Evolutionary conservation across 64 coral and sea anemone species (phyloP), one percentile per base, ranked within the genome.

Genomic region (Acropora yongei): DNA sequence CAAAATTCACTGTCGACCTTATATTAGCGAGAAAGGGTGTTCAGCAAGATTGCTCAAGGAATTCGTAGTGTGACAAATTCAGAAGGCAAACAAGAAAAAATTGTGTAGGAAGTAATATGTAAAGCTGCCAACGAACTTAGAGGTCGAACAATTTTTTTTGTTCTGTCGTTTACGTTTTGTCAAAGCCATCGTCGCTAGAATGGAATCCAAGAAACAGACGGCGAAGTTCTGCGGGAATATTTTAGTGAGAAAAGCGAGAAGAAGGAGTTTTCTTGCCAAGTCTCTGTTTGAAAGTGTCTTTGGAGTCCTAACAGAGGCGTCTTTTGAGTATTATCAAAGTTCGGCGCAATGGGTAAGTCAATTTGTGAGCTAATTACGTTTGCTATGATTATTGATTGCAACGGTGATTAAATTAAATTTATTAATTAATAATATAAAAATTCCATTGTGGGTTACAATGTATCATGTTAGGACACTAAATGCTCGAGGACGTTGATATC

Each of bases 211-310:
- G 6, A 86, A 60, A 50, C 57, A 67, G 75, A 61, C 51, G 16
- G 60, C 74, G 8, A 97, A 84, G 73, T 97, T 94, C 86, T 97
- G 95, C 45, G 95, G 95, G 2, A 97, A 97, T 67, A 80, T 97
- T 76, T 84, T 97, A n/a, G 89, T 94, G 11, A 74, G 89, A 76
- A 89, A 89, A 44, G 58, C 72, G 2, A 97, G 81, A 14, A 89
- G 89, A 78, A 53, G 88, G 1, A 97, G 92, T 44, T 94, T 97
- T 66, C 76, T 97, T 1, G 93, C 79, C 50, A 97, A 91, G 77
- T 63, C 89, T 9, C 16, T 78, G 17, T 97, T 97, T 18, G 89
- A 97, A 51, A 85, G 95, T 17, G 88, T 94, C 18, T 97, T 97
- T 78, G 95, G 95, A 18, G 95, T 97, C 57, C 86, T 97, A 43